These are phyloP conservation scores for Syngnathus floridae DNA, from an alignment of 2,113 vertebrate species.

Conservation along the genomic window DNA sequence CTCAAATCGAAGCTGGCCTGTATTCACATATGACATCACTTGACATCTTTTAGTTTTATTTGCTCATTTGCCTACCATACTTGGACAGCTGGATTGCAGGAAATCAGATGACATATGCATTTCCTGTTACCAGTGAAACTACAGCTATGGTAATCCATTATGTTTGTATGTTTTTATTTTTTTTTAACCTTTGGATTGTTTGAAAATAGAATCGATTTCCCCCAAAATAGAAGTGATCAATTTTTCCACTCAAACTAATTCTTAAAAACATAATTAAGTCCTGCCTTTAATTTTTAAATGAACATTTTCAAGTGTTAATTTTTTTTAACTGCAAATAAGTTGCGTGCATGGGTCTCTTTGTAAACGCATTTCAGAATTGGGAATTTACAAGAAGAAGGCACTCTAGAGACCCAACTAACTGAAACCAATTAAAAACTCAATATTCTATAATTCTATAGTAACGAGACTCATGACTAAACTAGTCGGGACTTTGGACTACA, in stretches of 20 bases:
- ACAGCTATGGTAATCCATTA: too few species aligned
- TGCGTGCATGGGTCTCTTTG: background rate
- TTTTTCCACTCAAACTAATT: too few species aligned
- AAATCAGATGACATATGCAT: background rate
- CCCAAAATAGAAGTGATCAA: too few species aligned
- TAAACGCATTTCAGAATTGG: background rate
- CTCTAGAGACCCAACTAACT: background rate
- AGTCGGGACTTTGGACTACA: background rate
- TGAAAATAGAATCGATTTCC: too few species aligned
- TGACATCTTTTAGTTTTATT: slow-evolving; percentile 3
- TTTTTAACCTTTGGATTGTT: too few species aligned
- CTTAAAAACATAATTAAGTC: too few species aligned
- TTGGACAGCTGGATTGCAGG: background rate
- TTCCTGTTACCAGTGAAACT: too few species aligned
- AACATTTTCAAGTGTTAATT: background rate
- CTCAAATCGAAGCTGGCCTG: background rate
- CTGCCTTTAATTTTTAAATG: too few species aligned
- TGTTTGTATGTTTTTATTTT: too few species aligned
- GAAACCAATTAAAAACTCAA: background rate
- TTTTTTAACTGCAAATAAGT: background rate
- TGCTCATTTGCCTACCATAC: background rate
- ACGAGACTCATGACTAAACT: too few species aligned
- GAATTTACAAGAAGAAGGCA: background rate
- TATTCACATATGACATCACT: background rate
- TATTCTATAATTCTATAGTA: background rate